These are phyloP conservation scores for Trypoxylus dichotomus DNA, from an alignment of 1,140 invertebrate genomes.

Conservation along the genomic window DNA sequence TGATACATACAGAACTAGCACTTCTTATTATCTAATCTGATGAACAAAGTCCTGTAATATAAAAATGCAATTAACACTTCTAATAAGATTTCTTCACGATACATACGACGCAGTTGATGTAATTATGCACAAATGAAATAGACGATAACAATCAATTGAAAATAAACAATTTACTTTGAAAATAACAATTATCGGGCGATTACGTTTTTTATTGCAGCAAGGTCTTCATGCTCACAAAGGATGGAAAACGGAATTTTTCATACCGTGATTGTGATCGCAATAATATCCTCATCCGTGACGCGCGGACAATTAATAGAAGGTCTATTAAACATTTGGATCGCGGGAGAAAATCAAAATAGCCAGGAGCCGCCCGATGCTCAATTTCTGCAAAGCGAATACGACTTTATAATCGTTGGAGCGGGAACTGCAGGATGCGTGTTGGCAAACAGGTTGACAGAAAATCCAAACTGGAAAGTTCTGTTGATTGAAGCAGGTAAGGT, in stretches of 20 bases:
- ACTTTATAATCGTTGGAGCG: constrained; percentile 61
- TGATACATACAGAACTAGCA: too few species aligned
- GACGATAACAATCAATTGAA: too few species aligned
- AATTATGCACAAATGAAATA: too few species aligned
- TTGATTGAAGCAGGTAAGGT: constrained; percentile 62
- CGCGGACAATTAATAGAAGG: constrained; percentile 41
- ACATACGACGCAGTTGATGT: too few species aligned
- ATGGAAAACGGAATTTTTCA: background rate
- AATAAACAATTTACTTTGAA: too few species aligned
- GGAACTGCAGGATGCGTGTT: constrained; percentile 70
- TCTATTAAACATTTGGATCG: constrained; percentile 41
- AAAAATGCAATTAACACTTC: too few species aligned
- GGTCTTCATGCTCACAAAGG: background rate
- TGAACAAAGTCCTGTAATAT: too few species aligned
- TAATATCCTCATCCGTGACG: background rate
- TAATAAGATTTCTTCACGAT: too few species aligned
- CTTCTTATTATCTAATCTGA: too few species aligned
- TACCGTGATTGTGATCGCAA: background rate
- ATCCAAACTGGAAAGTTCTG: constrained; percentile 57
- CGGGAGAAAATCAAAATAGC: constrained; percentile 41
- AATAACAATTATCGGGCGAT: background rate
- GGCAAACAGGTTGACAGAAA: constrained; percentile 62
- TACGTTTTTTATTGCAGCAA: background rate
- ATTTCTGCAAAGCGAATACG: constrained; percentile 57
- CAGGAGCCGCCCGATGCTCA: constrained; percentile 42